These are phyloP conservation scores for Sitta carolinensis DNA, from an alignment of 2,797 vertebrate genomes.

Conservation along the genomic window DNA sequence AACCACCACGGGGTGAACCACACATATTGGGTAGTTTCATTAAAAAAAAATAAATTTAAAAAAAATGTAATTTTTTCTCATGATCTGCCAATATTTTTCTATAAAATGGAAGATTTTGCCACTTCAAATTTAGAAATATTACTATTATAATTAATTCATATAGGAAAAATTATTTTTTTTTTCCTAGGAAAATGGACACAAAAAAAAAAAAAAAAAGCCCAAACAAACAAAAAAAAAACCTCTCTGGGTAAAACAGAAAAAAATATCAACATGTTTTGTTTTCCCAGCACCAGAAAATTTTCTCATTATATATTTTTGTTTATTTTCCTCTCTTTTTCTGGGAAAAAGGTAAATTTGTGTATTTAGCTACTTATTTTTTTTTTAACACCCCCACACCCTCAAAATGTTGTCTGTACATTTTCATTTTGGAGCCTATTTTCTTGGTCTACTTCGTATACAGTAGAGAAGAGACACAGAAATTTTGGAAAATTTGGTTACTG, in stretches of 20 bases:
- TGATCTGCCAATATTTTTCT: not conserved
- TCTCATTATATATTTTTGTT: not conserved
- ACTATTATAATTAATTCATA: not conserved
- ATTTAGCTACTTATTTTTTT: not conserved
- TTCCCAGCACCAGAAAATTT: not conserved
- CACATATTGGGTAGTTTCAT: not conserved
- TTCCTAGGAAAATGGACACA: not conserved
- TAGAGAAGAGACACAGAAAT: not conserved
- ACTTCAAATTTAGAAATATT: not conserved
- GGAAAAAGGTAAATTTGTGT: not conserved
- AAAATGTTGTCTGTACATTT: not conserved
- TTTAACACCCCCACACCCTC: rapidly evolving
- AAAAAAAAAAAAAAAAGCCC: not conserved
- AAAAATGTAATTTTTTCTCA: not conserved
- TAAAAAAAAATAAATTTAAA: not conserved
- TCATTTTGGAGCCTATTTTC: not conserved
- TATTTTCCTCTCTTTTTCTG: not conserved
- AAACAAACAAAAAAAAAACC: not conserved
- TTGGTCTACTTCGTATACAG: not conserved
- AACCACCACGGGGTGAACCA: not conserved
- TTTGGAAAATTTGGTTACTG: not conserved
- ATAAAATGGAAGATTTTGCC: not conserved
- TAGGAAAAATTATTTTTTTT: not conserved
- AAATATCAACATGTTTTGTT: rapidly evolving
- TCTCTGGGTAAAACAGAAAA: not conserved